Evolutionary conservation across 2,113 vertebrate genomes (phyloP), one percentile per base, ranked within the genome.

Genomic region (Cynopterus brachyotis): DNA sequence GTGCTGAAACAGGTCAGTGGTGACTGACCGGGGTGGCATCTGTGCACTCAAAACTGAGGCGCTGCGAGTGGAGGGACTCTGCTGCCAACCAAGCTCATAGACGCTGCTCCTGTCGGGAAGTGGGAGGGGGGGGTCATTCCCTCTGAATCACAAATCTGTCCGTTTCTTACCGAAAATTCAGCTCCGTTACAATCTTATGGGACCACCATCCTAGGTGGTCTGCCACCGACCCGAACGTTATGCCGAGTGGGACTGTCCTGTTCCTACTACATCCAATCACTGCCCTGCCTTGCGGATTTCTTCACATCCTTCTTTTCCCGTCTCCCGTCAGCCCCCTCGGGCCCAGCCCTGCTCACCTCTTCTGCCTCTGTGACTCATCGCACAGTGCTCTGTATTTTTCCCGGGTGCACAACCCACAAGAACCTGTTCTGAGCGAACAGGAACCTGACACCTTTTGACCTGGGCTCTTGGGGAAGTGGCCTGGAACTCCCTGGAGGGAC

Each of bases 371-470:
- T 69, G 89, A 85, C 67, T 93, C 95, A 37, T 28, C 6, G 19
- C 87, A 70, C n/a, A 6, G 59, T 2, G 57, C 37, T 62, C 37
- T 57, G 55, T 35, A 0, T 30, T 47, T 32, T 32, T 62, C 89
- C 37, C 12, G 2, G 12, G 24, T 2, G 5, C 45, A n/a, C 37
- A 22, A 3, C 50, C 83, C 13, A 8, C 81, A 50, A 55, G 59
- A 47, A 70, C 28, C 53, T n/a, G 30, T 75, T 66, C 72, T 26
- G 22, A 30, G 45, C 32, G 91, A 90, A 78, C 62, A 60, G 84
- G 91, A 76, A 76, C 79, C 87, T 42, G 66, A 83, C 5, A 53
- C 70, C 83, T 55, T 91, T 64, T 79, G 89, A 75, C 92, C 93
- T 79, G 40, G 55, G 42, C 72, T 60, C 26, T 0, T 20, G 35